Conservation (phyloP, 1,140 invertebrate genomes). For the Papilio aristodemus region DNA sequence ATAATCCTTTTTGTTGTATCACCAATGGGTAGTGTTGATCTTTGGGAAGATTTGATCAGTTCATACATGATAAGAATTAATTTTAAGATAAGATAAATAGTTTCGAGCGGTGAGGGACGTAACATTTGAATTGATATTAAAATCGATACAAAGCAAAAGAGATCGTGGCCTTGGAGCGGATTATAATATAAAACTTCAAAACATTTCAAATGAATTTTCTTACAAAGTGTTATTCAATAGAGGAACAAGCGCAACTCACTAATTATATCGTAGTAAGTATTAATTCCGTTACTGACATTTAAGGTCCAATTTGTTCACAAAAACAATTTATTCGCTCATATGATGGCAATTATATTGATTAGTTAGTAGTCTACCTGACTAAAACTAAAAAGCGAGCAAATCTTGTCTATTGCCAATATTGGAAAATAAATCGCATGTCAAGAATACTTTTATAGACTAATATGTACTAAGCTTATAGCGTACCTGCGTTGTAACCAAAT, state of each 20-base stretch:
- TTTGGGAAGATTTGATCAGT: no score
- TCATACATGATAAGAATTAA: no score
- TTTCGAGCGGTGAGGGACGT: no score
- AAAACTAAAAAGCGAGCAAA: no score
- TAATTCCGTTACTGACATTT: background rate
- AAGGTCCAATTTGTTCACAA: background rate
- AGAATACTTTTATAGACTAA: no score
- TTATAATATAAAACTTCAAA: constrained; percentile 5
- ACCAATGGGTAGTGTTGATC: no score
- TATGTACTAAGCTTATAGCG: no score
- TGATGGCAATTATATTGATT: background rate
- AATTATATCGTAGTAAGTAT: background rate
- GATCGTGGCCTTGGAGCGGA: background rate
- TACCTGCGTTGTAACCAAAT: background rate
- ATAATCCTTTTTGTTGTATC: constrained; percentile 6
- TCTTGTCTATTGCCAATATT: no score
- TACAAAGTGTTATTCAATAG: background rate
- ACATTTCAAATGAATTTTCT: background rate
- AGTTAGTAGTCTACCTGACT: no score
- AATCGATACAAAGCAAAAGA: background rate
- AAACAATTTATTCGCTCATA: background rate
- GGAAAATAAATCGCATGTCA: no score
- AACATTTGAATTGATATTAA: background rate
- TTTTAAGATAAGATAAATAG: no score
- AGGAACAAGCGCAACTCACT: background rate